Conservation (phyloP, 1,140 invertebrate genomes). For the Nasonia giraulti region DNA sequence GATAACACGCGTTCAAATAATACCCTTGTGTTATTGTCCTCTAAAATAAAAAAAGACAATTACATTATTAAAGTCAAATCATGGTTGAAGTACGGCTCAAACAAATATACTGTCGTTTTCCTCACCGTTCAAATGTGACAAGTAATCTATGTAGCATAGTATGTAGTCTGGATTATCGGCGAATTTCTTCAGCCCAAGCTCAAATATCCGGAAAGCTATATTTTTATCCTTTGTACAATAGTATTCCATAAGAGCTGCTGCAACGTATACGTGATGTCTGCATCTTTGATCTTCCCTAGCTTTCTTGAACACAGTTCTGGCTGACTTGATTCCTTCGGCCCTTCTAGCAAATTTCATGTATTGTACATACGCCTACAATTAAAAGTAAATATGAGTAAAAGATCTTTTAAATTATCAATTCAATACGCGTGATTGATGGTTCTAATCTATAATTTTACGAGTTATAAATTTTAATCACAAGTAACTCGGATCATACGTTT, state of each 20-base stretch:
- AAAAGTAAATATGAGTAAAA: not conserved
- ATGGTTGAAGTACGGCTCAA: not conserved
- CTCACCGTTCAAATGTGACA: slow-evolving; percentile 96
- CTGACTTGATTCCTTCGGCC: slow-evolving; percentile 98
- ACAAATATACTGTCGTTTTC: not conserved
- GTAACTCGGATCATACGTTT: too few species aligned
- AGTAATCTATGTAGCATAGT: slow-evolving; percentile 96
- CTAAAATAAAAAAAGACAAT: slow-evolving; percentile 78
- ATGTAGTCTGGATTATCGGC: slow-evolving; percentile 95
- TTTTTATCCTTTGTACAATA: slow-evolving; percentile 99
- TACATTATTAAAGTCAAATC: not conserved
- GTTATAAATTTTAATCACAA: too few species aligned
- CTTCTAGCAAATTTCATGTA: slow-evolving; percentile 99
- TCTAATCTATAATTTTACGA: too few species aligned
- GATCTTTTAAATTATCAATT: not conserved
- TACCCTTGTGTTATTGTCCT: slow-evolving; percentile 99
- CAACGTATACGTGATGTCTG: slow-evolving; percentile 95
- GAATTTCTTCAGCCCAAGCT: slow-evolving; percentile 97
- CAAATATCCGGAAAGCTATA: slow-evolving; percentile 98
- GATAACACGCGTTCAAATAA: slow-evolving; percentile 97
- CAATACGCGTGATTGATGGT: too few species aligned
- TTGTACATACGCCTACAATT: slow-evolving; percentile 91
- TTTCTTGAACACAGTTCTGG: slow-evolving; percentile 94
- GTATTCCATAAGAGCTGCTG: slow-evolving; percentile 99
- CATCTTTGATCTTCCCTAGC: slow-evolving; percentile 92